Evolutionary conservation across 30 jellyfish, hydroid and myxozoan species (phyloP).

Genomic region (Mastigias papua): DNA sequence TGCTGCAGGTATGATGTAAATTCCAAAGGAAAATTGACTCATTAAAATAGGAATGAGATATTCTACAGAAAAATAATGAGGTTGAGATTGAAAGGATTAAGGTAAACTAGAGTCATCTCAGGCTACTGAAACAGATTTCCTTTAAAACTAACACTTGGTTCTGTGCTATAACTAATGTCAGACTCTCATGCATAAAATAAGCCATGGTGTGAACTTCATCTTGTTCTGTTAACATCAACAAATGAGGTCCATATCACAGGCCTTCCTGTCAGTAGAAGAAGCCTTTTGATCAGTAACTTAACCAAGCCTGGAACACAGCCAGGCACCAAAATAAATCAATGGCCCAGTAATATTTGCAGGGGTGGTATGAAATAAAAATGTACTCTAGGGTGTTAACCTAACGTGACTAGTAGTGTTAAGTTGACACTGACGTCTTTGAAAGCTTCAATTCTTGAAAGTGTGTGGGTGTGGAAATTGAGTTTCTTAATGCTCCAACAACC

Average conservation of each 20-base stretch:
- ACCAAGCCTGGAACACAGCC: constrained; percentile 66
- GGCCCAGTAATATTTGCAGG: neutral
- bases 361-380: no score
- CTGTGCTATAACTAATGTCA: constrained; percentile 10
- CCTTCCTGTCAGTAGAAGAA: constrained; percentile 74
- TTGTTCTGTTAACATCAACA: constrained; percentile 34
- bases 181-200: constrained; percentile 52
- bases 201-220: constrained; percentile 61
- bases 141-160: neutral
- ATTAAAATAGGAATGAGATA: neutral
- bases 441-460: no score
- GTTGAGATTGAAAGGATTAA: neutral
- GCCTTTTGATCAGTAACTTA: constrained; percentile 61
- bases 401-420: neutral
- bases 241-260: constrained; percentile 51
- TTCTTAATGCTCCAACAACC: no score
- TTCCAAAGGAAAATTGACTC: neutral
- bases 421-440: no score
- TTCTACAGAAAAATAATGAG: neutral
- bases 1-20: neutral
- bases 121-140: neutral
- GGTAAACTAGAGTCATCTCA: neutral
- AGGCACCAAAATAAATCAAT: constrained; percentile 35
- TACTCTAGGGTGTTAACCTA: neutral
- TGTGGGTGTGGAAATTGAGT: no score